These are phyloP conservation scores for Barbus barbus DNA, from an alignment of 2,113 vertebrate genomes.

Conservation along the genomic window DNA sequence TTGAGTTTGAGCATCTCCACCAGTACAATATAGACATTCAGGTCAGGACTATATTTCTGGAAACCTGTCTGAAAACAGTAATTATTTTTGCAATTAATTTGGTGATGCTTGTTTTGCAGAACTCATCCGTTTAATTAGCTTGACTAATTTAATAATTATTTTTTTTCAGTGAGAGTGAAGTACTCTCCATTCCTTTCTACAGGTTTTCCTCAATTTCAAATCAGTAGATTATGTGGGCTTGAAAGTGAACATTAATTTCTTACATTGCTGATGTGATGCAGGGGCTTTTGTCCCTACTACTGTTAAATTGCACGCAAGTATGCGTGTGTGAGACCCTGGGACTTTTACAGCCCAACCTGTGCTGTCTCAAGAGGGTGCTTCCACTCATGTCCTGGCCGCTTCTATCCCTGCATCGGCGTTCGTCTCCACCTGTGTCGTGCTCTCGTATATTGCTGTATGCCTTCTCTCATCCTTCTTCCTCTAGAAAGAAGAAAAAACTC, in stretches of 20 bases:
- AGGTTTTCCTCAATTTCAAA: background rate
- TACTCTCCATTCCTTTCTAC: background rate
- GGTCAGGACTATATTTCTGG: background rate
- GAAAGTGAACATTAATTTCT: background rate
- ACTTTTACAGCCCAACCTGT: constrained; percentile 25
- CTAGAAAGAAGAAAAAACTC: constrained; percentile 46
- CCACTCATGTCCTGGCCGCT: constrained; percentile 51
- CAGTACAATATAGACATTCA: background rate
- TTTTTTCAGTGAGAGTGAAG: background rate
- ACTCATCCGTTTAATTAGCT: background rate
- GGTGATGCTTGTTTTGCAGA: background rate
- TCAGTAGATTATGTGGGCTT: background rate
- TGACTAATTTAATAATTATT: background rate
- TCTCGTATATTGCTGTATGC: constrained; percentile 52
- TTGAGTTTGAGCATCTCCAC: too few relatives aligned
- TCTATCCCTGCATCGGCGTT: constrained; percentile 44
- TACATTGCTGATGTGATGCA: background rate
- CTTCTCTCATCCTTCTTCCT: constrained; percentile 61
- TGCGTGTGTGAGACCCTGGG: constrained; percentile 17
- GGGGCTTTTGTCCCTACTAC: background rate
- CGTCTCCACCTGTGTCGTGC: constrained; percentile 53
- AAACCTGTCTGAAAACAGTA: background rate
- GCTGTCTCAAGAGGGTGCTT: constrained; percentile 51
- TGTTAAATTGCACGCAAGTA: background rate
- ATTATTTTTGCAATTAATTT: background rate